Evolutionary conservation across 1,140 invertebrate genomes (phyloP).

Genomic region (Drosophila kurseongensis): DNA sequence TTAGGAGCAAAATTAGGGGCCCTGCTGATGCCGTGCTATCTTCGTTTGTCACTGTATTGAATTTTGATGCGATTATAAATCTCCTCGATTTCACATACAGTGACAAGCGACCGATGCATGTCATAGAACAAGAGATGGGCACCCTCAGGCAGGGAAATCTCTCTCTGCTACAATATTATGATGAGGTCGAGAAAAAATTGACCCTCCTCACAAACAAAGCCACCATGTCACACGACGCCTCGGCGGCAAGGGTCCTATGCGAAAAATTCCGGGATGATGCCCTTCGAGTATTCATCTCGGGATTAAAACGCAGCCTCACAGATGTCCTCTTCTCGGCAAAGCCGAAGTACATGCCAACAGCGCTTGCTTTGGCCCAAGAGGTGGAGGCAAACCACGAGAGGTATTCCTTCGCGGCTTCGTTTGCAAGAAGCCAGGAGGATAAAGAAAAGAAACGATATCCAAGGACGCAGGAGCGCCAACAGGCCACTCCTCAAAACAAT

Average conservation of each 20-base stretch:
- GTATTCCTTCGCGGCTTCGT: background rate
- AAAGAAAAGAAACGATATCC: too few relatives aligned
- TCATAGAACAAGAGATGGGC: slow-evolving; percentile 32
- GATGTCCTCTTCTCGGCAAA: slow-evolving; percentile 27
- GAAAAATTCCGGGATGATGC: slow-evolving; percentile 28
- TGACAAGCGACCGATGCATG: slow-evolving; percentile 42
- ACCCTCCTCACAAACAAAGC: slow-evolving; percentile 47
- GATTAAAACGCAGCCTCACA: slow-evolving; percentile 13
- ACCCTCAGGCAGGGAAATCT: slow-evolving; percentile 30
- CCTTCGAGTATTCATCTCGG: slow-evolving; percentile 23
- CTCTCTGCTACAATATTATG: slow-evolving; percentile 27
- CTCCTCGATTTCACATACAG: slow-evolving; percentile 38
- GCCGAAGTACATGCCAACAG: slow-evolving; percentile 23
- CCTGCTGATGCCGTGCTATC: too few relatives aligned
- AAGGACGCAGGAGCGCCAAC: background rate
- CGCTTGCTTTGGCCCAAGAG: slow-evolving; percentile 25
- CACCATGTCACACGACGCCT: slow-evolving; percentile 21
- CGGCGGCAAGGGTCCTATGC: slow-evolving; percentile 17
- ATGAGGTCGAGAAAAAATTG: slow-evolving; percentile 43
- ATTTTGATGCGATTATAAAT: slow-evolving; percentile 21
- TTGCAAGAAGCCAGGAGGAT: background rate
- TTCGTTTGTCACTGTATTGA: slow-evolving; percentile 34
- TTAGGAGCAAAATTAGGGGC: slow-evolving; percentile 1
- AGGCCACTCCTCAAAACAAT: too few relatives aligned
- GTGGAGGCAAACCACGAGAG: slow-evolving; percentile 25